These are phyloP conservation scores for Apaloderma vittatum DNA, from an alignment of 2,113 vertebrate species.

Conservation along the genomic window DNA sequence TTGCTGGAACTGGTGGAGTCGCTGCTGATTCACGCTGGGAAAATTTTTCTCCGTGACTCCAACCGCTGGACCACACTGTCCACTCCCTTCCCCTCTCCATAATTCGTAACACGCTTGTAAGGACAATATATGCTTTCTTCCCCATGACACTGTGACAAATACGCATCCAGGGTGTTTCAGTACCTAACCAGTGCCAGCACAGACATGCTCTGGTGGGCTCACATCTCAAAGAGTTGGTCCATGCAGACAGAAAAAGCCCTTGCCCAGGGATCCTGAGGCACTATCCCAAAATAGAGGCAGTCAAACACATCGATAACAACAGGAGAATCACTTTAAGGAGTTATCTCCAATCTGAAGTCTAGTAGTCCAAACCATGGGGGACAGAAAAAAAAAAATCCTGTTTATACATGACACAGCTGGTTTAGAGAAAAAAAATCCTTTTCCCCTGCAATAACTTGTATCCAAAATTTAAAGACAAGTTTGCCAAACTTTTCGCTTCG, in stretches of 20 bases:
- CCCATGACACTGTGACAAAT: accelerated
- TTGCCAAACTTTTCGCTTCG: neutral
- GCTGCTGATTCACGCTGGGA: neutral
- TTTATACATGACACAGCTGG: neutral
- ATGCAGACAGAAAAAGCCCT: neutral
- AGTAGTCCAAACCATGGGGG: neutral
- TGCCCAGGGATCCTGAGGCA: neutral
- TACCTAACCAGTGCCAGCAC: neutral
- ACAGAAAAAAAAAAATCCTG: neutral
- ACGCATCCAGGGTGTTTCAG: neutral
- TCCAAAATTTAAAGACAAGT: neutral
- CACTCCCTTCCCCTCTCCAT: neutral
- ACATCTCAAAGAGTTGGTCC: neutral
- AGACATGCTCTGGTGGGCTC: neutral
- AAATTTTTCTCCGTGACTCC: neutral
- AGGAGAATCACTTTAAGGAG: neutral
- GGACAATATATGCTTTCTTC: neutral
- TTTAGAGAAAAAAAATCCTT: neutral
- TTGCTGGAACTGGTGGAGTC: neutral
- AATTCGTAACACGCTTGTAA: neutral
- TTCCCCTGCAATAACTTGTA: neutral
- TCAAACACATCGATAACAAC: neutral
- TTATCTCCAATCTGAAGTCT: neutral
- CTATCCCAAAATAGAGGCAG: neutral
- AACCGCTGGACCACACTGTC: neutral